Conservation (phyloP, 2,797 vertebrate genomes). For the Hipposideros larvatus region DNA sequence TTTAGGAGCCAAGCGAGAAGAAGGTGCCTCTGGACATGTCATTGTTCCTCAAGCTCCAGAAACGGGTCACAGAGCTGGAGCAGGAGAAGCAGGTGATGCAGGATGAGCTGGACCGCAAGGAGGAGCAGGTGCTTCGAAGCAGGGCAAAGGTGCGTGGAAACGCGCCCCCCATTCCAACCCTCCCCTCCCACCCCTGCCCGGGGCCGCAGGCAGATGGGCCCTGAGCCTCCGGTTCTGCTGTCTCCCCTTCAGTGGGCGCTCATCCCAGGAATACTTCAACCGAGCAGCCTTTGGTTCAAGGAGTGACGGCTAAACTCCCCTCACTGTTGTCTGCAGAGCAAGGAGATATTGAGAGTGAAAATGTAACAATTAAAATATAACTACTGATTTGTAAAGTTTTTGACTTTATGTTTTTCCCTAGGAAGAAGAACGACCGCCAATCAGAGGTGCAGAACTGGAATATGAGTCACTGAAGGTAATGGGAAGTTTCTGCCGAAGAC, state of each 20-base stretch:
- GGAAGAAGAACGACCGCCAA: conserved; percentile 94
- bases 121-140: conserved; percentile 95
- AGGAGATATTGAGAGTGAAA: conserved; percentile 39
- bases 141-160: conserved; percentile 91
- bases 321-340: conserved; percentile 10
- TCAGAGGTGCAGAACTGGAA: conserved; percentile 96
- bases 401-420: conserved; percentile 63
- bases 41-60: conserved; percentile 98
- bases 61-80: conserved; percentile 96
- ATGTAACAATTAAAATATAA: conserved; percentile 16
- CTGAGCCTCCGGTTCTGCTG: background rate
- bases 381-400: conserved; percentile 53
- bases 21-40: conserved; percentile 95
- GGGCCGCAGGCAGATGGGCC: fast-evolving
- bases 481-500: background rate
- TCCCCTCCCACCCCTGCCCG: too few relatives aligned
- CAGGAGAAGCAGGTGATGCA: conserved; percentile 97
- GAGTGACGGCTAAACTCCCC: background rate
- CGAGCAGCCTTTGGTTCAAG: background rate
- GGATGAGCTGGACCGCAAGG: conserved; percentile 96
- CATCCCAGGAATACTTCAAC: background rate
- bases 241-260: background rate
- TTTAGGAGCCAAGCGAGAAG: conserved; percentile 91
- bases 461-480: conserved; percentile 99
- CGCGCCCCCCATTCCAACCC: too few relatives aligned